These are phyloP conservation scores for Apteryx mantelli DNA, from an alignment of 2,113 vertebrate species.

Conservation along the genomic window DNA sequence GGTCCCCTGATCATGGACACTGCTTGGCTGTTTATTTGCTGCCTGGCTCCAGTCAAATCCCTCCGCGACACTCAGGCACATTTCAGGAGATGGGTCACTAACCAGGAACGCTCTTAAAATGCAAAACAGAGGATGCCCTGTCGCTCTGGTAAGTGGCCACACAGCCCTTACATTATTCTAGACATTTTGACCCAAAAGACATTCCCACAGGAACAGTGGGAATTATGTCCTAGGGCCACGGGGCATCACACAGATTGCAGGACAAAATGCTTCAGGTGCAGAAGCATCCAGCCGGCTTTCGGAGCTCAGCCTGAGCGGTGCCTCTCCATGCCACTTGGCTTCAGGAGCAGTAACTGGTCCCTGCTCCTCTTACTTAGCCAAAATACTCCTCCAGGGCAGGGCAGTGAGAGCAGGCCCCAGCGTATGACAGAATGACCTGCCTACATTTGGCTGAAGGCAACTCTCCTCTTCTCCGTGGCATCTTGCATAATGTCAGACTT, in stretches of 20 bases:
- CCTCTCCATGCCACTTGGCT: accelerated
- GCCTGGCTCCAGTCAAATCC: background rate
- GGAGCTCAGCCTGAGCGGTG: background rate
- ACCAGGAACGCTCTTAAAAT: background rate
- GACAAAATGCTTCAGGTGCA: accelerated
- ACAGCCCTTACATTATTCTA: background rate
- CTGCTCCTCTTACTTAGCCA: background rate
- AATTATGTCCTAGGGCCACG: background rate
- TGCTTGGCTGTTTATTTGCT: background rate
- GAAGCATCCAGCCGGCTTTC: background rate
- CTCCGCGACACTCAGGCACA: no score
- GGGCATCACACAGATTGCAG: background rate
- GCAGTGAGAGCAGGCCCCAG: accelerated
- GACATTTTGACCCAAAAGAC: background rate
- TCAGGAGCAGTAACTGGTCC: background rate
- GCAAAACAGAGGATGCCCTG: background rate
- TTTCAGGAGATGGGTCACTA: background rate
- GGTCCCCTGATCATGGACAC: accelerated
- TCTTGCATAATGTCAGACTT: background rate
- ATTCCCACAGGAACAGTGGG: background rate
- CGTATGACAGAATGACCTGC: background rate
- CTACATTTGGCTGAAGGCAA: background rate
- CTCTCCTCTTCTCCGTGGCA: background rate
- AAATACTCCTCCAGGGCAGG: background rate
- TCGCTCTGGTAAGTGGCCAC: background rate